Evolutionary conservation across 2,888 invertebrate species (phyloP), one percentile per base, ranked within the genome.

Genomic region (Octodonta nipae): DNA sequence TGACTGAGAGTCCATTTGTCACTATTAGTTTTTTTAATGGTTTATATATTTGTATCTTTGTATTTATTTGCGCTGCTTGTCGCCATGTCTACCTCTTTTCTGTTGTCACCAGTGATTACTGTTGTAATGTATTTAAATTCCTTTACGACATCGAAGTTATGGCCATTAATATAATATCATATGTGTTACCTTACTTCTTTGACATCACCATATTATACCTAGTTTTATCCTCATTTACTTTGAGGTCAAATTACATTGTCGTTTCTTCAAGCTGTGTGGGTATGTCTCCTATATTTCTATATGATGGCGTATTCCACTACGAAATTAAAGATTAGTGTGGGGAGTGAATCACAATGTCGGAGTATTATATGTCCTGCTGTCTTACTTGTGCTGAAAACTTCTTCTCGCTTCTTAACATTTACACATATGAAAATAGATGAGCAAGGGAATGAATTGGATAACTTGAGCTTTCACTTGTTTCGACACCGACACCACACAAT

Each of bases 1-100:
- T 11, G 5, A 26, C 10, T 26, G 26, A 26, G 10, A 26, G 26
- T 26, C 26, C 26, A 26, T n/a, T 20, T n/a, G 20, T 20, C n/a
- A 20, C 20, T n/a, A 20, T 20, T 6, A 7, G 20, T 20, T n/a
- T 20, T 20, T 7, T 7, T 20, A 20, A 7, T 20, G 20, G 6
- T 20, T 20, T 20, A 20, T n/a, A 20, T n/a, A 20, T 6, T 6
- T 20, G 6, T 20, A 20, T 20, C 20, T n/a, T 20, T 20, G n/a
- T n/a, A 20, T 20, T 20, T 20, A 7, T 20, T 20, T 7, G n/a
- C 20, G 20, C 6, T 20, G 6, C 20, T 20, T 20, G 20, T 20
- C 7, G n/a, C n/a, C 20, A 20, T n/a, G 20, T n/a, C 20, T n/a
- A 20, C 20, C 20, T 20, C 20, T 20, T 7, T n/a, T 20, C n/a